Base-by-base conservation (phyloP, 2,888 invertebrate genomes). In the Platerodrilus igneus region DNA sequence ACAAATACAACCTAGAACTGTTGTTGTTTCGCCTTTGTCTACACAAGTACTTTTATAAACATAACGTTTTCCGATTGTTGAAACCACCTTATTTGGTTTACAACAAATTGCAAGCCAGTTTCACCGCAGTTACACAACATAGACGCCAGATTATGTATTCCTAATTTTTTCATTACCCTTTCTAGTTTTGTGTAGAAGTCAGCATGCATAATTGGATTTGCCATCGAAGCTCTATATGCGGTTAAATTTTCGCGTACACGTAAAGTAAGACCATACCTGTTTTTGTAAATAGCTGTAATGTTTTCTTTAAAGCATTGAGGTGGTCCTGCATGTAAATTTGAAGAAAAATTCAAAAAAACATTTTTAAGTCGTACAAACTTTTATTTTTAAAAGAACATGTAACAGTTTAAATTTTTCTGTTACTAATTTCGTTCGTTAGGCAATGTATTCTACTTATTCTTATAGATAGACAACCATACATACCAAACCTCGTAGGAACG, bases 231-330 rank as follows among this genome's bases (percentile, higher is more conserved):
- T 14, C 25, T 23, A 17, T 25, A 34, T 9, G 26, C 34, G 10
- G 34, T 26, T 10, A 33, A 17, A 15, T 33, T 33, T 33, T 33
- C 33, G 15, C 23, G 33, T 18, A 34, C 26, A 3, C 26, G 25
- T 9, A 34, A 9, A 6, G 18, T 18, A 11, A 34, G 25, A 11
- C 26, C 26, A 17, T 11, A 34, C n/a, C 26, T 6, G 7, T 32
- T 8, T 25, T 34, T 34, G 17, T 17, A 25, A 16, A n/a, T n/a
- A n/a, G n/a, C n/a, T n/a, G n/a, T n/a, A n/a, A n/a, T n/a, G n/a
- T n/a, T n/a, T n/a, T n/a, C n/a, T n/a, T n/a, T n/a, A n/a, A n/a
- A n/a, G n/a, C n/a, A n/a, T n/a, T n/a, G n/a, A n/a, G n/a, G n/a
- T n/a, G n/a, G n/a, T n/a, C n/a, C n/a, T n/a, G n/a, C n/a, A n/a